Conservation (phyloP, 2,888 invertebrate species). For the Temnothorax unifasciatus region DNA sequence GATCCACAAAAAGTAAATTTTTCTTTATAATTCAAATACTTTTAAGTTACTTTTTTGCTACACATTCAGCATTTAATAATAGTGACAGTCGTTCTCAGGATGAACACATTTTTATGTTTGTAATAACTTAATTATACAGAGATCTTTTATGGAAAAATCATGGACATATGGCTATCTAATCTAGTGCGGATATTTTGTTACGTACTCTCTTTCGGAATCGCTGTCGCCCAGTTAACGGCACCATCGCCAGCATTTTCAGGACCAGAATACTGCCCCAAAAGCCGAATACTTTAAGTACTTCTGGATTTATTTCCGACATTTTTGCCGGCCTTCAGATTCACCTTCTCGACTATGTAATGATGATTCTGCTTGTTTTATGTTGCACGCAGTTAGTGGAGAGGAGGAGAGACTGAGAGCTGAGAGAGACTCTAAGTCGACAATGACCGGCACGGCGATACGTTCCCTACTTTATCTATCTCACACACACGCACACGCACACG, state of each 20-base stretch:
- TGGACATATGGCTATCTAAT: background rate
- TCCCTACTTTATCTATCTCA: background rate
- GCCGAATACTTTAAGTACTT: slow-evolving; percentile 75
- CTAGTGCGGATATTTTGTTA: background rate
- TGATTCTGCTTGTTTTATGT: background rate
- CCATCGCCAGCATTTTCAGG: slow-evolving; percentile 78
- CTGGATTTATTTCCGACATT: slow-evolving; percentile 54
- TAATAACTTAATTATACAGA: background rate
- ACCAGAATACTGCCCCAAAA: slow-evolving; percentile 80
- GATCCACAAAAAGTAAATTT: background rate
- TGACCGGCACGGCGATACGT: background rate
- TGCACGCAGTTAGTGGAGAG: background rate
- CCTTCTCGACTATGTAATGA: background rate
- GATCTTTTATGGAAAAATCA: background rate
- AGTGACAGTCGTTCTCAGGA: background rate
- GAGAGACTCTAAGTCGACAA: background rate
- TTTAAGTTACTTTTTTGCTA: background rate
- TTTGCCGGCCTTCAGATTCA: background rate
- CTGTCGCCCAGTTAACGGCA: slow-evolving; percentile 70
- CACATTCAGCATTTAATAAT: background rate
- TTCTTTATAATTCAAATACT: background rate
- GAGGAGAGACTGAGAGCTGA: background rate
- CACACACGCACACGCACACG: too few relatives aligned
- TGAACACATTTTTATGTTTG: background rate
- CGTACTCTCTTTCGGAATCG: slow-evolving; percentile 78